Base-by-base conservation (phyloP, 2,113 vertebrate species). In the Sinocyclocheilus grahami region DNA sequence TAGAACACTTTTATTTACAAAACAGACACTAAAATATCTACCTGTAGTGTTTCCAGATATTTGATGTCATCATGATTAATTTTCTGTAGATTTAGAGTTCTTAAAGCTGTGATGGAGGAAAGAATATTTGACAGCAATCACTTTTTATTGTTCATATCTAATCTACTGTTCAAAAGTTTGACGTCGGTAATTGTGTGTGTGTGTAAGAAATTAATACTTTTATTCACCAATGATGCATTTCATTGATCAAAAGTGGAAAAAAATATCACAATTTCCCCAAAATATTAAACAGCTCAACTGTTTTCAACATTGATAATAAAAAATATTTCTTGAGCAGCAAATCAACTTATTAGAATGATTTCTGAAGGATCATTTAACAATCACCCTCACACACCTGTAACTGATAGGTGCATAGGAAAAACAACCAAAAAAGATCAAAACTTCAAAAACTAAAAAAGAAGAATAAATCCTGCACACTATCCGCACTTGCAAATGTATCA, bases 71-170 rank as follows among this genome's bases (percentile, higher is more conserved):
- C 94, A 4, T 92, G 90, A 63, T 95, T 95, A 39, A 97, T 86
- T 74, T 96, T 97, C 93, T 97, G 96, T 16, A 99, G 93, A 91
- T 98, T 99, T 69, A 99, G 86, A 82, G 97, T 95, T 87, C 95
- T 95, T 94, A 99, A 87, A 74, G 72, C 93, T 95, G 16, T 51
- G 82, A 87, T 13, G 62, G 55, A 60, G 60, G 37, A 74, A 58
- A 79, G 24, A 24, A 1, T 14, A 20, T 79, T 7, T 13, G 4
- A 24, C 16, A 46, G 8, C 14, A 4, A 65, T 22, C 9, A 71
- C 20, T 69, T 16, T 16, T 20, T 33, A 51, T 14, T 16, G 13
- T 0, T 3, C 39, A 65, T 13, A 53, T 20, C 8, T 37, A 60
- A 27, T 81, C 82, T 55, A 24, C 71, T 18, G 37, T 74, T n/a